Conservation (phyloP, 2,797 vertebrate species). For the Xenentodon cancila region DNA sequence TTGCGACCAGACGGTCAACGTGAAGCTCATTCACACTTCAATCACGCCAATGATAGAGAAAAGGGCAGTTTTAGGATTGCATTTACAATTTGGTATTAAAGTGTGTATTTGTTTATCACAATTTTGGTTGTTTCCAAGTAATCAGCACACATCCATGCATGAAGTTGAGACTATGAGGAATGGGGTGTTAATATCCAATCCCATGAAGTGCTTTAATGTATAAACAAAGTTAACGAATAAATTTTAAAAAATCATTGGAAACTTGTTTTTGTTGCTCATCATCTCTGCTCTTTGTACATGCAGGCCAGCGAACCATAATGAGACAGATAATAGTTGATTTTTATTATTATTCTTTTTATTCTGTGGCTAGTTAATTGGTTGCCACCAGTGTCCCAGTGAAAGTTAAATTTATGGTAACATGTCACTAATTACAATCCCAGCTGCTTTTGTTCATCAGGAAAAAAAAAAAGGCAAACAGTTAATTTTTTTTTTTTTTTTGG, state of each 20-base stretch:
- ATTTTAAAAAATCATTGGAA: slow-evolving; percentile 33
- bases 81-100: slow-evolving; percentile 51
- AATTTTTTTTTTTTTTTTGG: slow-evolving; percentile 77
- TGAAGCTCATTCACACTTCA: slow-evolving; percentile 74
- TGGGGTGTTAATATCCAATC: no score
- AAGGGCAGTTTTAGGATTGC: slow-evolving; percentile 50
- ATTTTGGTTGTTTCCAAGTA: slow-evolving; percentile 7
- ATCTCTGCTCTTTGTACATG: slow-evolving; percentile 74
- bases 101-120: slow-evolving; percentile 30
- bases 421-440: slow-evolving; percentile 86
- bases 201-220: neutral
- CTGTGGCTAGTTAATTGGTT: slow-evolving; percentile 87
- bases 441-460: slow-evolving; percentile 85
- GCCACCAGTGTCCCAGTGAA: slow-evolving; percentile 83
- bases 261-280: slow-evolving; percentile 62
- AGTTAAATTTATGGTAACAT: slow-evolving; percentile 86
- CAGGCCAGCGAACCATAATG: slow-evolving; percentile 81
- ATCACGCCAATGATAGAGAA: slow-evolving; percentile 77
- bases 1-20: slow-evolving; percentile 71
- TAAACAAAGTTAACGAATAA: slow-evolving; percentile 39
- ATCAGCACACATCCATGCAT: slow-evolving; percentile 6
- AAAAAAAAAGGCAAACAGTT: slow-evolving; percentile 74
- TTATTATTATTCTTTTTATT: slow-evolving; percentile 73
- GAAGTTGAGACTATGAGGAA: no score
- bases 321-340: slow-evolving; percentile 86